Evolutionary conservation across 2,888 invertebrate genomes (phyloP).

Genomic region (Eupithecia abbreviata): DNA sequence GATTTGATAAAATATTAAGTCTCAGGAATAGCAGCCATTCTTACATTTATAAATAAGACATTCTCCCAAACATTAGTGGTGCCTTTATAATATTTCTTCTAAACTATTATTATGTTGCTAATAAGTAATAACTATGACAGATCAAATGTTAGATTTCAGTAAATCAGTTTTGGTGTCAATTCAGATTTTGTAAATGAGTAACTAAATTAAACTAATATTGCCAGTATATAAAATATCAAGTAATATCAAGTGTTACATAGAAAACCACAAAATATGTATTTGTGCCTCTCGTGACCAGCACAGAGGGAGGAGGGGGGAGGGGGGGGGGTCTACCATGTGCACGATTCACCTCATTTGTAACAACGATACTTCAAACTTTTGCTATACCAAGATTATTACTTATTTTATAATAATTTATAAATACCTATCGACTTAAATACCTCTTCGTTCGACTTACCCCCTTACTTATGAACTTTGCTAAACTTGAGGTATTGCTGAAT

Average conservation of each 20-base stretch:
- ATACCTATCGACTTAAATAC: conserved; percentile 28
- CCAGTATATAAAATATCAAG: no score
- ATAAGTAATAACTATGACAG: no score
- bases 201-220: no score
- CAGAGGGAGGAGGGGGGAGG: background rate
- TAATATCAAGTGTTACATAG: no score
- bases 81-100: background rate
- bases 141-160: background rate
- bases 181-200: no score
- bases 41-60: background rate
- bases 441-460: conserved; percentile 15
- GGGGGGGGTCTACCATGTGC: background rate
- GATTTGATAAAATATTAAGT: background rate
- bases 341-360: background rate
- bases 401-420: conserved; percentile 3
- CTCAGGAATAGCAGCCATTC: background rate
- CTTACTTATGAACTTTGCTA: background rate
- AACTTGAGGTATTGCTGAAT: background rate
- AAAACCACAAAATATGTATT: background rate
- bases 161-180: no score
- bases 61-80: background rate
- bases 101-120: background rate
- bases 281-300: background rate
- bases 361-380: background rate
- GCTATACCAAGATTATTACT: conserved; percentile 9